Base-by-base conservation (phyloP, 2,888 invertebrate genomes). In the Dasysyrphus tricinctus region DNA sequence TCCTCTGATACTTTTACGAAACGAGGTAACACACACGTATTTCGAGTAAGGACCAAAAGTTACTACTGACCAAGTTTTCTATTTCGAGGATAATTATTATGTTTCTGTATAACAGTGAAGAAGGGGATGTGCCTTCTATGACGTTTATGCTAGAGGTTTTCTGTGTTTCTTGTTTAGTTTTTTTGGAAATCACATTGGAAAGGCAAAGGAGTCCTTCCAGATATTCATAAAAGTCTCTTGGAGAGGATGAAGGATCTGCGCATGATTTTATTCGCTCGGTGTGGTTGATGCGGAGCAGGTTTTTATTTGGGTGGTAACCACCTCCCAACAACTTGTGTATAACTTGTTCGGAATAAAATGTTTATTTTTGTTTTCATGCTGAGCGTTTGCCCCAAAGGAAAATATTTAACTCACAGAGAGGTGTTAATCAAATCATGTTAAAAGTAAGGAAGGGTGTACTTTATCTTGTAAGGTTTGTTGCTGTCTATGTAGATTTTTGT, bases 41-140 rank as follows among this genome's bases (percentile, higher is more conserved):
- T 87, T 87, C 87, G 79, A 87, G 83, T 83, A 78, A 83, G 83
- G 83, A 87, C 87, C 87, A 87, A 83, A 87, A 79, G 83, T 87
- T 83, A 87, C 87, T 87, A 87, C 87, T 87, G 87, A 87, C 87
- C 87, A 83, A 87, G 83, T 83, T 87, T 87, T 87, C 83, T 79
- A 78, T 49, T 86, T 65, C 49, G 67, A 86, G 86, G 86, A 86
- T 82, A 86, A 82, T 82, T 79, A 65, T 86, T 82, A 57, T 82
- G 72, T 82, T 86, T 86, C 82, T 70, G 86, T 86, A 86, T 82
- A 86, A 82, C 86, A 86, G 86, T 86, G 75, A 77, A 44, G 34
- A 19, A 69, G 34, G 75, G 82, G 78, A 70, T 77, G 75, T 82
- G 70, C 49, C 78, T 75, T 49, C 39, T 61, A 65, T 82, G 86